Percentiles rank a stretch among this genome's conserved stretches.
phyloP scores from a whole-genome alignment of 2,797 vertebrate genomes.

The Cirrhinus molitorella region DNA sequence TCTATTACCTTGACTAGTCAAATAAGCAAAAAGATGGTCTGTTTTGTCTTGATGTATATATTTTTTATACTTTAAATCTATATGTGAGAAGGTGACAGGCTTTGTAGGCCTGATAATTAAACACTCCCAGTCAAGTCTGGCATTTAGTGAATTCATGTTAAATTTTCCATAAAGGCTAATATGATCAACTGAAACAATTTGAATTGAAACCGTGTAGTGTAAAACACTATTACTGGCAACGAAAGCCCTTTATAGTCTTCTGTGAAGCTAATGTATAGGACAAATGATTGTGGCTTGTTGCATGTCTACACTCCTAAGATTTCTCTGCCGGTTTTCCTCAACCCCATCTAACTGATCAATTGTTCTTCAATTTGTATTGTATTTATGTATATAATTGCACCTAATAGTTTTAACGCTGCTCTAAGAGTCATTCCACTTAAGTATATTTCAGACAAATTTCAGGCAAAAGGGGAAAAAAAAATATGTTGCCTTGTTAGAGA shows the following conservation, averaged over 20 bases:
- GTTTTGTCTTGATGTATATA: conserved; percentile 32
- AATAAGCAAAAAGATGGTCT: background rate
- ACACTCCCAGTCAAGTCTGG: background rate
- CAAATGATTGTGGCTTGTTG: conserved; percentile 13
- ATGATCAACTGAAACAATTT: background rate
- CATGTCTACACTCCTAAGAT: conserved; percentile 5
- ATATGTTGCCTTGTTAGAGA: conserved; percentile 62
- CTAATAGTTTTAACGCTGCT: conserved; percentile 44
- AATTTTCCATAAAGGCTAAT: background rate
- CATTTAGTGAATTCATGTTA: conserved; percentile 19
- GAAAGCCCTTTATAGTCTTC: background rate
- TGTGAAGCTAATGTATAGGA: conserved; percentile 25
- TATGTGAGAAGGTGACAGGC: conserved; percentile 32
- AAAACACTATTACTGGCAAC: conserved; percentile 5
- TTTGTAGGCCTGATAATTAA: background rate
- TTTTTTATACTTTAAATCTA: conserved; percentile 53
- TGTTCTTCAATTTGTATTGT: conserved; percentile 28
- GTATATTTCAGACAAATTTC: conserved; percentile 50
- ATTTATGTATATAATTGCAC: conserved; percentile 46
- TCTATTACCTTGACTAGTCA: background rate
- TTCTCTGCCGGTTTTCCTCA: background rate
- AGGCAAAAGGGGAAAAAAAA: conserved; percentile 41
- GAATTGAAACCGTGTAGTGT: background rate
- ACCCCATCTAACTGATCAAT: background rate
- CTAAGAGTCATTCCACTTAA: conserved; percentile 46